Base-by-base conservation (phyloP, 2,888 invertebrate species). In the Petrolisthes cinctipes region DNA sequence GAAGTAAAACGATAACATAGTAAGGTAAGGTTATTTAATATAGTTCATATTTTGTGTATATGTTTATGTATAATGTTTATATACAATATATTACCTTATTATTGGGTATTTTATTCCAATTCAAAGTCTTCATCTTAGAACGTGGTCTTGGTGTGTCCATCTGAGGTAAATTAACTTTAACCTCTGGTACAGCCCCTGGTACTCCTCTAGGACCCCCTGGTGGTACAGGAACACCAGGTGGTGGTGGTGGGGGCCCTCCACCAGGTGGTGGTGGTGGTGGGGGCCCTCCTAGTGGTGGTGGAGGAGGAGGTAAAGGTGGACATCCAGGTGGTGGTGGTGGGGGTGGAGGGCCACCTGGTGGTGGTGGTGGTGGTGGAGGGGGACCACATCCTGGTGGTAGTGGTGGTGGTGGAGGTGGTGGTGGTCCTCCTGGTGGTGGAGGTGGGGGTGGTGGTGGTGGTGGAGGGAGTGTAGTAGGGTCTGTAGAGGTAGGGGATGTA, bases 51-150 rank as follows among this genome's bases (percentile, higher is more conserved):
- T 37, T 37, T 37, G 37, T 37, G 37, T 37, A 37, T 1, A 37
- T 37, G 37, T 37, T 37, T 37, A 37, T 37, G 37, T 37, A n/a
- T n/a, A n/a, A 37, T 37, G 37, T 37, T 37, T 37, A 37, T 37
- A 2, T 37, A 37, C 37, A 37, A 37, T 37, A 0, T 2, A 37
- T 37, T 73, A 96, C 96, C 94, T 97, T 97, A 92, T 96, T 96
- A 92, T 96, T 96, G 68, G 98, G 97, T 92, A 99, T 97, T 93
- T 98, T 99, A 92, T 97, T 97, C 99, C 99, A 99, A 92, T 99
- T 98, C 91, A 99, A 96, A 0, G 98, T 97, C 94, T 98, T 98
- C 98, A 99, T 98, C 93, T 98, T 98, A 56, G 96, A 95, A 93
- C 96, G 97, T n/a, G 99, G 98, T 89, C 96, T 95, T 0, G 98